A percentile compares a stretch with the other conserved stretches of the same genome.
Evolutionary conservation across 2,888 invertebrate species (phyloP).

Genomic region (Diloba caeruleocephala): DNA sequence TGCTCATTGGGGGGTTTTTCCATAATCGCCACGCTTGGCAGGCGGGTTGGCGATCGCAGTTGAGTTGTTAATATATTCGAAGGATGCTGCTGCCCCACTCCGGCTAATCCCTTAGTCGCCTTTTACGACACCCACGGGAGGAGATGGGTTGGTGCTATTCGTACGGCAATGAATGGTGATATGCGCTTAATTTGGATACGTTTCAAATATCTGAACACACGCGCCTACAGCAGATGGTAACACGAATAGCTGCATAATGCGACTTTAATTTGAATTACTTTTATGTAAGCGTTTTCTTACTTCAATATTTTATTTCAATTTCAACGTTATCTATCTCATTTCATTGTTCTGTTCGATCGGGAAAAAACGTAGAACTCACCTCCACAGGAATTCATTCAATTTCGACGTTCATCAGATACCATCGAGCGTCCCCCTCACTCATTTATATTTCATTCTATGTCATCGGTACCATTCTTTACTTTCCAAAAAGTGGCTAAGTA

Average conservation of each 20-base stretch:
- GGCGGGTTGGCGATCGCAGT: too few species aligned
- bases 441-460: conserved; percentile 49
- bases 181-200: too few species aligned
- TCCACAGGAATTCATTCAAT: conserved; percentile 61
- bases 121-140: too few species aligned
- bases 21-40: too few species aligned
- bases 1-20: too few species aligned
- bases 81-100: too few species aligned
- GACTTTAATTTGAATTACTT: conserved; percentile 22
- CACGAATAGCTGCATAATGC: not conserved
- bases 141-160: too few species aligned
- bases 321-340: conserved; percentile 35
- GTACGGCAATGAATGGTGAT: too few species aligned
- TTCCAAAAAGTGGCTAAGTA: conserved; percentile 42
- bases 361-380: conserved; percentile 50
- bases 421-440: conserved; percentile 48
- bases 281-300: conserved; percentile 14
- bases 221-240: not conserved
- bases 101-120: too few species aligned
- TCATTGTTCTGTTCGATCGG: conserved; percentile 34
- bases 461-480: conserved; percentile 39
- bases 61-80: too few species aligned
- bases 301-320: conserved; percentile 32
- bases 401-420: conserved; percentile 55
- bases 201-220: too few species aligned